Evolutionary conservation across 2,797 vertebrate species (phyloP).

Genomic region (Channallabes apus): DNA sequence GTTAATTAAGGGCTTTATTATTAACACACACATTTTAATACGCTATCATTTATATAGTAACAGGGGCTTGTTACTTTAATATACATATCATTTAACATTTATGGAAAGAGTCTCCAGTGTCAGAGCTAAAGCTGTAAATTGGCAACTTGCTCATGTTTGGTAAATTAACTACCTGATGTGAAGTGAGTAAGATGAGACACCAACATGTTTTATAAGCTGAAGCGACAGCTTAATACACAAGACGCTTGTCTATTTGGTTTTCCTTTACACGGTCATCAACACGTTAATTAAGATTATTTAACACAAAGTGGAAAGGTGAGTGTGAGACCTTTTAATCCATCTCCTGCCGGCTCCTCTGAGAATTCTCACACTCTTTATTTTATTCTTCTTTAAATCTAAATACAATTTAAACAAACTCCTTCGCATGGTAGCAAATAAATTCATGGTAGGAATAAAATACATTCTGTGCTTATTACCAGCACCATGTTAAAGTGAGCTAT

Average conservation of each 20-base stretch:
- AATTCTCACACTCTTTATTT: neutral
- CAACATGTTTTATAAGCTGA: neutral
- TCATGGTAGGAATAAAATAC: neutral
- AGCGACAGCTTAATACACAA: neutral
- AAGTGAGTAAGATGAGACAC: neutral
- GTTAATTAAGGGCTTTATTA: neutral
- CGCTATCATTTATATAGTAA: neutral
- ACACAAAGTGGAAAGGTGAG: neutral
- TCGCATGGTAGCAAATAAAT: neutral
- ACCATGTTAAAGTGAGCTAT: no score
- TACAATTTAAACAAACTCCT: neutral
- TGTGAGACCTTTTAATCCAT: neutral
- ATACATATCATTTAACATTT: neutral
- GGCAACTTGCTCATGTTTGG: neutral
- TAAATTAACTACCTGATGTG: neutral
- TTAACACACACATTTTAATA: neutral
- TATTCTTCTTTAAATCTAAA: neutral
- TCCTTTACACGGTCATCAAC: neutral
- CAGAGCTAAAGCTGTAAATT: neutral
- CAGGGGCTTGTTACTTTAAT: neutral
- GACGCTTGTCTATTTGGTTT: neutral
- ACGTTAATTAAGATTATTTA: neutral
- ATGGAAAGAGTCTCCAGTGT: neutral
- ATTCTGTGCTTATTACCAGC: no score
- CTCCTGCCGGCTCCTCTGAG: neutral